Conservation (phyloP, 2,113 vertebrate genomes). For the Romanogobio albipinnatus region DNA sequence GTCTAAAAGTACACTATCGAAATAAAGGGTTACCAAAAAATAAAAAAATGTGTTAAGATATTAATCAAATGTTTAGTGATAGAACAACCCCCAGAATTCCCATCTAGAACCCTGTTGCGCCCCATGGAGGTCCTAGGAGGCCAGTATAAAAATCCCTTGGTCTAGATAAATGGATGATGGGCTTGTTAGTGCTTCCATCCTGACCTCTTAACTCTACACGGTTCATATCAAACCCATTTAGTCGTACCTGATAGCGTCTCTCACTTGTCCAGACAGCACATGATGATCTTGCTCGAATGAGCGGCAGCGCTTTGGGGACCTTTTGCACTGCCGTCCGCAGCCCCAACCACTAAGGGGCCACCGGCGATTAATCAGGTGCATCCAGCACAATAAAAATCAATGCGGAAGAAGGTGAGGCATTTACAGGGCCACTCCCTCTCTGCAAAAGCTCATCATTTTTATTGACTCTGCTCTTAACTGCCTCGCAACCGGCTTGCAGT, state of each 20-base stretch:
- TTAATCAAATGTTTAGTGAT: too few species aligned
- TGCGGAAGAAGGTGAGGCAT: conserved; percentile 49
- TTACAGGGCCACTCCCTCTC: conserved; percentile 55
- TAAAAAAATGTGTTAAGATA: too few species aligned
- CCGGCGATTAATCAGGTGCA: conserved; percentile 54
- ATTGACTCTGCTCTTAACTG: conserved; percentile 58
- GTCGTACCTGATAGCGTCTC: conserved; percentile 31
- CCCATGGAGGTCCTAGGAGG: background rate
- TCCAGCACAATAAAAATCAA: conserved; percentile 56
- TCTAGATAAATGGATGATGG: conserved; percentile 1
- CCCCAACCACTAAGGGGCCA: conserved; percentile 35
- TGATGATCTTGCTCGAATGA: conserved; percentile 11
- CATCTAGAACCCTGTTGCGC: background rate
- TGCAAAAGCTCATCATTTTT: conserved; percentile 62
- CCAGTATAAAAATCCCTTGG: background rate
- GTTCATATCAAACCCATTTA: conserved; percentile 46
- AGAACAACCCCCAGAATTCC: background rate
- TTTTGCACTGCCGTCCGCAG: background rate
- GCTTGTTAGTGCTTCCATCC: conserved; percentile 13
- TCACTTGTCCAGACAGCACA: conserved; percentile 28
- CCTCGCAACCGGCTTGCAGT: conserved; percentile 43
- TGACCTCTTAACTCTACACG: conserved; percentile 18
- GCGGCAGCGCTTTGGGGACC: conserved; percentile 38
- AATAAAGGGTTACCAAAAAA: too few species aligned
- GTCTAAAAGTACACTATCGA: too few species aligned